Evolutionary conservation across 2,888 invertebrate genomes (phyloP), one percentile per base, ranked within the genome.

Genomic region (Melanotus villosus): DNA sequence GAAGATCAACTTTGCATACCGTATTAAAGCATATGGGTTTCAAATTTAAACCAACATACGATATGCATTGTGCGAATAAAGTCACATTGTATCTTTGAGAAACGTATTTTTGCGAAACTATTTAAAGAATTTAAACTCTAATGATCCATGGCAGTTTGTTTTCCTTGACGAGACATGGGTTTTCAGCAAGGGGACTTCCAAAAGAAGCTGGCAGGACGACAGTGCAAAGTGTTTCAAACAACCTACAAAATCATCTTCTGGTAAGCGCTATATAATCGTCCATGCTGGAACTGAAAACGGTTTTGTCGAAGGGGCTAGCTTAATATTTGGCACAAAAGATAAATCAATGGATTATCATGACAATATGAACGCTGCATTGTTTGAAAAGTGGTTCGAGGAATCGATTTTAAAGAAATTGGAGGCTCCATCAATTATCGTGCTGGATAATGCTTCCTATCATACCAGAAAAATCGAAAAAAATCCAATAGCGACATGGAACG

Each of bases 21-120:
- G 19, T 5, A 9, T 3, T 10, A 2, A 47, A 54, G 18, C 34
- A 21, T 58, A 5, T 58, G 1, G 38, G 38, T 4, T 58, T 36
- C 14, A 41, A 10, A 19, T 58, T 36, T 41, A n/a, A 38, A 14
- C 6, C n/a, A 21, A 38, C 38, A 2, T 14, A 38, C n/a, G 57
- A 36, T 4, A 18, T 12, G 54, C n/a, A n/a, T 41, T 58, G 23
- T 58, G 57, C 32, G 57, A 58, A 14, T 12, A 56, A 56, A 58
- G 19, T 12, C 38, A 23, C 16, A 19, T 58, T 10, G 57, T 41
- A 7, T 21, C 12, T n/a, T 5, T 6, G 18, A 26, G 57, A 19
- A 26, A 26, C 7, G 23, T 6, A 12, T 58, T 58, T 58, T 58
- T 58, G 23, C 6, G 23, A 5, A 12, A 6, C 6, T 57, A 57